A percentile compares a stretch with the other conserved stretches of the same genome.
Conservation (phyloP, 2,888 invertebrate genomes). For the Brachyptera risi region DNA sequence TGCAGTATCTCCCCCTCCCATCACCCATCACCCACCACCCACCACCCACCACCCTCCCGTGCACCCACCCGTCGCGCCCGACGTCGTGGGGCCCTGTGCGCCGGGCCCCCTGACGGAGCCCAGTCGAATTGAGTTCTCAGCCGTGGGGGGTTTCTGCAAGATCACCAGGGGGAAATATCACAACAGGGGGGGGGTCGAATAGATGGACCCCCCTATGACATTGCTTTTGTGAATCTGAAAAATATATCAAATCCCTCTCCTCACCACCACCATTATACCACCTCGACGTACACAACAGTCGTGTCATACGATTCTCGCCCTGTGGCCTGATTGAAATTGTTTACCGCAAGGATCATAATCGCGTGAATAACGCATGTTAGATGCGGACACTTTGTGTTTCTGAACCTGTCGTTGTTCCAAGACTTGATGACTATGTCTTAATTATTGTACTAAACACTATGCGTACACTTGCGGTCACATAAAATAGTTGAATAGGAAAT, state of each 20-base stretch:
- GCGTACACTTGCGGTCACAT: too few species aligned
- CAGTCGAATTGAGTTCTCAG: constrained; percentile 32
- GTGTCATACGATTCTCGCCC: constrained; percentile 25
- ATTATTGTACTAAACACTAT: too few species aligned
- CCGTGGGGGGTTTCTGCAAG: constrained; percentile 29
- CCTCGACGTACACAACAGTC: constrained; percentile 18
- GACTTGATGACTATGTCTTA: constrained; percentile 1
- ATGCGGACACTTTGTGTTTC: constrained; percentile 12
- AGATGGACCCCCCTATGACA: constrained; percentile 24
- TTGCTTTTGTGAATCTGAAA: constrained; percentile 21
- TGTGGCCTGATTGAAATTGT: not conserved
- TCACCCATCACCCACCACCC: too few species aligned
- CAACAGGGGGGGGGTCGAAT: constrained; percentile 25
- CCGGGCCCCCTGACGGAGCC: not conserved
- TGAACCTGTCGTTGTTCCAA: constrained; percentile 17
- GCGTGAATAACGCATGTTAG: not conserved
- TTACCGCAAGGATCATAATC: constrained; percentile 23
- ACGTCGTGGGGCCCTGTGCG: not conserved
- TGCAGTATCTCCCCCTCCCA: too few species aligned
- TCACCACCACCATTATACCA: constrained; percentile 4
- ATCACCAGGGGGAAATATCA: constrained; percentile 25
- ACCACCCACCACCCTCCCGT: not conserved
- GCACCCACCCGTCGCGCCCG: not conserved
- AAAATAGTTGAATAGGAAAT: too few species aligned
- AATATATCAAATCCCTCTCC: constrained; percentile 6